Evolutionary conservation across 2,113 vertebrate species (phyloP), one percentile per base, ranked within the genome.

Genomic region (Crotalus viridis): DNA sequence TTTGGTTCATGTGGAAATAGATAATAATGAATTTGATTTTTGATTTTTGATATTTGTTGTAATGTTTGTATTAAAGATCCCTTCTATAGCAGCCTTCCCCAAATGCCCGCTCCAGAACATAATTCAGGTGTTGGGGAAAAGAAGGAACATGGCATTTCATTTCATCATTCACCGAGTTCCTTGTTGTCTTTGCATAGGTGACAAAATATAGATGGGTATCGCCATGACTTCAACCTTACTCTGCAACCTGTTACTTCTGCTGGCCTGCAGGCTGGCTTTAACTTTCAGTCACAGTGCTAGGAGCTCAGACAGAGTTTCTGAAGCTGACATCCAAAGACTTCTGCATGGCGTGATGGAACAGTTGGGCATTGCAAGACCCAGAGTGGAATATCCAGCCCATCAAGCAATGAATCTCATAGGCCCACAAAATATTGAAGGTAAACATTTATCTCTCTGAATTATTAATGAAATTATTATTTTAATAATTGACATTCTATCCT

Each of bases 341-440:
- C 98, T 99, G 85, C 99, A 99, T 90, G 99, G 99, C 1, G 98
- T 99, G 57, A 99, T 99, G 99, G 99, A 99, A 95, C 99, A 99
- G 61, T 5, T 99, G 96, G 99, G 99, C 92, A 99, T 99, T 94
- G 99, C 99, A 91, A 98, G 98, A 87, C 99, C 99, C 1, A 97
- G 99, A 33, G 99, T 99, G 48, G 99, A 99, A 96, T 99, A 99
- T 87, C 98, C 99, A 0, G 99, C 99, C 0, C 99, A 99, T 85
- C 99, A 99, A 96, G 99, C 99, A 92, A 98, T 98, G 46, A 99
- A 99, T 95, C 98, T 99, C 1, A 99, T 99, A 39, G 99, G 99
- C 21, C 99, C 99, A 2, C 99, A 99, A 95, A 99, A 98, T 96
- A 99, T 99, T 21, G 99, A 99, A 98, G 99, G 99, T 99, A 98